phyloP scores from a whole-genome alignment of 2,797 vertebrate genomes.

The Pangasius djambal region DNA sequence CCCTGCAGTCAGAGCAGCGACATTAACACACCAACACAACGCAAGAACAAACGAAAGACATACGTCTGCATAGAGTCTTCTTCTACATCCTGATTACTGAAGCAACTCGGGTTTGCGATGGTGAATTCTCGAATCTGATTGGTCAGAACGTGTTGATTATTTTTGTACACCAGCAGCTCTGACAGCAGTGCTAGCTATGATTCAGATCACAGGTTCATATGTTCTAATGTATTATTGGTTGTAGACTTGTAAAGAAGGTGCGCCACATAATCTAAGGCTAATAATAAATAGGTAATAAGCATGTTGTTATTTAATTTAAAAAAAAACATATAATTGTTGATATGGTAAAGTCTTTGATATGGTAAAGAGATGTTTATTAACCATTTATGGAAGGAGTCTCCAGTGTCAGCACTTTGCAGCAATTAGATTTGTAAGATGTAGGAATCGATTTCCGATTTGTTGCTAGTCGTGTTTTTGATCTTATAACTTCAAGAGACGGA shows the following conservation, averaged over 20 bases:
- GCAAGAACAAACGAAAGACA: not conserved
- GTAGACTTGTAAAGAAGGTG: not conserved
- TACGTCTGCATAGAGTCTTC: not conserved
- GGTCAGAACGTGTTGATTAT: not conserved
- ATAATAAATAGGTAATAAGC: not conserved
- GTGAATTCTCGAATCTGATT: not conserved
- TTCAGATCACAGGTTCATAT: not conserved
- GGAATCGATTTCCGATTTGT: not conserved
- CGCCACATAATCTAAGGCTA: not conserved
- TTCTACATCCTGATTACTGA: not conserved
- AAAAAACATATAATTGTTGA: not conserved
- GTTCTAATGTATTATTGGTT: not conserved
- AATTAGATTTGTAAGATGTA: not conserved
- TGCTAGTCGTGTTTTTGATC: not conserved
- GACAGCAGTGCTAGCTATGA: not conserved
- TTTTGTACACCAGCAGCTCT: not conserved
- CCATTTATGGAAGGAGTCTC: not conserved
- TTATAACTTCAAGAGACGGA: not conserved
- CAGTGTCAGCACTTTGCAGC: not conserved
- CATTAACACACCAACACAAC: not conserved
- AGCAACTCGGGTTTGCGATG: not conserved
- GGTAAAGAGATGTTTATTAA: not conserved
- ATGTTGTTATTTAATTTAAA: not conserved
- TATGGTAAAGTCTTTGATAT: not conserved
- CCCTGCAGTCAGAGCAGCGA: not conserved